Evolutionary conservation across 2,797 vertebrate genomes (phyloP).

Genomic region (Microctenopoma lineatum): DNA sequence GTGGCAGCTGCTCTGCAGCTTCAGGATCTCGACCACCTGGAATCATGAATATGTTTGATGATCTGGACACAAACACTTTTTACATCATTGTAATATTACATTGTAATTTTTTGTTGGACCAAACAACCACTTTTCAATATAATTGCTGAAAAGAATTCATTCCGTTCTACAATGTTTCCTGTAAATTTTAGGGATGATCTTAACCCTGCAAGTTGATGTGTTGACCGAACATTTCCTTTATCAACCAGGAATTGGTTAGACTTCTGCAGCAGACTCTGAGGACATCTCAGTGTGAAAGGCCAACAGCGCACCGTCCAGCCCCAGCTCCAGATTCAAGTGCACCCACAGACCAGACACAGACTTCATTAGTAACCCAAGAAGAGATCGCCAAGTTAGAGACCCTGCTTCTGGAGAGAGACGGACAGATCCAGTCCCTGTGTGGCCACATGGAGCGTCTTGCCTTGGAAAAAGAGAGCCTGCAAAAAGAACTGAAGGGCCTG

Average conservation of each 20-base stretch:
- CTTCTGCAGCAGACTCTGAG: slow-evolving; percentile 96
- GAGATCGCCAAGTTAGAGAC: slow-evolving; percentile 65
- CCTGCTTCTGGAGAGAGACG: slow-evolving; percentile 87
- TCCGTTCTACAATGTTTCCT: not conserved
- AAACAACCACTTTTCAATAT: too few relatives aligned
- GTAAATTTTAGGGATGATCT: not conserved
- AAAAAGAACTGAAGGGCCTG: slow-evolving; percentile 89
- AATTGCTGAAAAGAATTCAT: too few relatives aligned
- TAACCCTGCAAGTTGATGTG: not conserved
- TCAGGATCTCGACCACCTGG: too few relatives aligned
- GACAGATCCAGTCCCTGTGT: slow-evolving; percentile 89
- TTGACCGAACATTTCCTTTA: slow-evolving; percentile 8
- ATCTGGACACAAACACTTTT: too few relatives aligned
- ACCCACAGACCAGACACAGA: slow-evolving; percentile 27
- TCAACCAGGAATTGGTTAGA: slow-evolving; percentile 90
- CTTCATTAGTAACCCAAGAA: slow-evolving; percentile 39
- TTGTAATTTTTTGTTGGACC: not conserved
- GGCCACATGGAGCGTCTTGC: slow-evolving; percentile 89
- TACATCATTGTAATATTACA: not conserved
- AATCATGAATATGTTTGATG: too few relatives aligned
- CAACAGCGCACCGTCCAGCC: slow-evolving; percentile 64
- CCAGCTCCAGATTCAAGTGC: slow-evolving; percentile 59
- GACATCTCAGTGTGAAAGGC: slow-evolving; percentile 90
- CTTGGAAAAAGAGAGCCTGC: slow-evolving; percentile 91
- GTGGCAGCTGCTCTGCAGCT: too few relatives aligned